Conservation (phyloP, 1,140 invertebrate genomes). For the Gonatopus flavifemur region DNA sequence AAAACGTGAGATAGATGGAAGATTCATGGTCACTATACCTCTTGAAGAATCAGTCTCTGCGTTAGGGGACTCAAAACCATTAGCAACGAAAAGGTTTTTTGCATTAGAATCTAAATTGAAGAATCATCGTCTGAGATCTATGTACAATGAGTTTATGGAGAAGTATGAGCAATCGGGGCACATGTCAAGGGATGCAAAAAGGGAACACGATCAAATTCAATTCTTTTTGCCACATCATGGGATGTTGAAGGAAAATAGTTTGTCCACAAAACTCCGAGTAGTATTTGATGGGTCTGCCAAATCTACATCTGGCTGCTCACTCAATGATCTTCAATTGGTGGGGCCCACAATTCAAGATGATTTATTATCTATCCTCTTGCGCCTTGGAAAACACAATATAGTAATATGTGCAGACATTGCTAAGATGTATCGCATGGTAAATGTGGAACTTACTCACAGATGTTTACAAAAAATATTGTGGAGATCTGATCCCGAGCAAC, state of each 20-base stretch:
- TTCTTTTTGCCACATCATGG: not conserved
- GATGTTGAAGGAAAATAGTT: not conserved
- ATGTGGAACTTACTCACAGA: conserved; percentile 23
- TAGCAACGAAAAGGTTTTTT: conserved; percentile 1
- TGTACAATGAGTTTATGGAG: conserved; percentile 24
- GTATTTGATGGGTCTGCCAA: conserved; percentile 33
- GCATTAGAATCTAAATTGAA: conserved; percentile 14
- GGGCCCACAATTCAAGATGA: not conserved
- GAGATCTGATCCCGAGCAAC: conserved; percentile 18
- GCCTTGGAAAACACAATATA: not conserved
- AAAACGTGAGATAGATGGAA: not conserved
- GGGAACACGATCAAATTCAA: conserved; percentile 14
- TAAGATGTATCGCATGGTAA: not conserved
- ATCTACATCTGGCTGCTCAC: not conserved
- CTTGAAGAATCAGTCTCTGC: not conserved
- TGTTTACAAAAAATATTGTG: conserved; percentile 42
- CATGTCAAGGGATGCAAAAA: conserved; percentile 17
- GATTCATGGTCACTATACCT: conserved; percentile 1
- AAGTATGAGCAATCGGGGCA: conserved; percentile 23
- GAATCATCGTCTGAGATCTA: conserved; percentile 5
- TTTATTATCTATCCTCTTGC: not conserved
- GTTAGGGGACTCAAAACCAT: not conserved
- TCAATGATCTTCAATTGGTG: not conserved
- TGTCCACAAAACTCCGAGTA: conserved; percentile 29
- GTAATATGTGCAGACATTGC: not conserved